Evolutionary conservation across 2,797 vertebrate genomes (phyloP).

Genomic region (Sciurus carolinensis): DNA sequence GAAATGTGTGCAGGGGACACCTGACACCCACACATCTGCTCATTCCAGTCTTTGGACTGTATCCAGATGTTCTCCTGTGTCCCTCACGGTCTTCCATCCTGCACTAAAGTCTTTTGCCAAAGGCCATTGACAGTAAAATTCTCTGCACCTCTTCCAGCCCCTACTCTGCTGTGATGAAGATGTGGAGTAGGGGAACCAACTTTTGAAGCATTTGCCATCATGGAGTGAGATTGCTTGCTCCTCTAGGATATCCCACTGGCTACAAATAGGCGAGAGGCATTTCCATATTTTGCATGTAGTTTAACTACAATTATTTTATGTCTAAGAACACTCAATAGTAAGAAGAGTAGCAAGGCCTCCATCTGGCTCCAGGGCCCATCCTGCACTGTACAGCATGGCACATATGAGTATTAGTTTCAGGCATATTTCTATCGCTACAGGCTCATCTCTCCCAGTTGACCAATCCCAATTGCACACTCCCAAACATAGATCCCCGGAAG

Average conservation of each 20-base stretch:
- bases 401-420: neutral
- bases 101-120: neutral
- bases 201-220: neutral
- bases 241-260: neutral
- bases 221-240: neutral
- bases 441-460: neutral
- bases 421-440: neutral
- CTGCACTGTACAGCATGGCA: neutral
- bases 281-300: conserved; percentile 58
- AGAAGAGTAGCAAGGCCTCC: neutral
- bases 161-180: neutral
- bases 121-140: neutral
- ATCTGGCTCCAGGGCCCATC: neutral
- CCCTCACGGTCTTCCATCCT: neutral
- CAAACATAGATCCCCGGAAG: neutral
- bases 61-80: neutral
- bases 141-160: neutral
- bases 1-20: conserved; percentile 38
- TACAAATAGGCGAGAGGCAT: neutral
- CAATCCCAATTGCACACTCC: neutral
- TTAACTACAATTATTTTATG: conserved; percentile 27
- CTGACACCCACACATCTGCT: neutral
- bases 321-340: neutral
- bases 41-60: neutral
- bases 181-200: neutral